phyloP scores from a whole-genome alignment of 2,888 invertebrate genomes.

The Ferdinandea cuprea region DNA sequence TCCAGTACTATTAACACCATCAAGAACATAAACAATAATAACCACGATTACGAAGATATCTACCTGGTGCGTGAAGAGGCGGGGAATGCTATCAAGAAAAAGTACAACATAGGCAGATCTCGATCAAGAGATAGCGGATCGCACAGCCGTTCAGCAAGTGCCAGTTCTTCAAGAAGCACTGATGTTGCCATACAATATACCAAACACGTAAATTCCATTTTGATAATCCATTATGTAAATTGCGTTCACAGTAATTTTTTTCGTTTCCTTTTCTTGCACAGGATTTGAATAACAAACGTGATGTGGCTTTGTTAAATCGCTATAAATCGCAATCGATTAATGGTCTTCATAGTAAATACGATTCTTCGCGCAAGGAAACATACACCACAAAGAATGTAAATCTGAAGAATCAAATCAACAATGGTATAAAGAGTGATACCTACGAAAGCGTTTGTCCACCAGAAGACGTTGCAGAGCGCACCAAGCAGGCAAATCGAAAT shows the following conservation, averaged over 20 bases:
- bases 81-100: conserved; percentile 78
- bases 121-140: conserved; percentile 88
- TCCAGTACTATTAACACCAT: conserved; percentile 68
- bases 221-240: conserved; percentile 62
- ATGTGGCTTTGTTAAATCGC: conserved; percentile 79
- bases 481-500: conserved; percentile 81
- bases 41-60: conserved; percentile 92
- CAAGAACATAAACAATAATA: conserved; percentile 75
- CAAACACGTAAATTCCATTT: conserved; percentile 80
- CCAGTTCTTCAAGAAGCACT: conserved; percentile 84
- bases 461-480: conserved; percentile 82
- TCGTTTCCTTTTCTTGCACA: conserved; percentile 59
- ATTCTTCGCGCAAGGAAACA: conserved; percentile 79
- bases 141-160: conserved; percentile 89
- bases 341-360: conserved; percentile 81
- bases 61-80: conserved; percentile 88
- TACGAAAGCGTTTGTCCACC: conserved; percentile 83
- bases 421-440: conserved; percentile 82
- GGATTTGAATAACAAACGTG: conserved; percentile 81
- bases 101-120: conserved; percentile 83
- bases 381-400: conserved; percentile 80
- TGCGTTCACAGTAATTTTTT: conserved; percentile 7
- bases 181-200: conserved; percentile 82
- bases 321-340: conserved; percentile 82
- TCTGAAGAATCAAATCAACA: conserved; percentile 81